phyloP scores from a whole-genome alignment of 2,113 vertebrate species.

The Columbina picui region DNA sequence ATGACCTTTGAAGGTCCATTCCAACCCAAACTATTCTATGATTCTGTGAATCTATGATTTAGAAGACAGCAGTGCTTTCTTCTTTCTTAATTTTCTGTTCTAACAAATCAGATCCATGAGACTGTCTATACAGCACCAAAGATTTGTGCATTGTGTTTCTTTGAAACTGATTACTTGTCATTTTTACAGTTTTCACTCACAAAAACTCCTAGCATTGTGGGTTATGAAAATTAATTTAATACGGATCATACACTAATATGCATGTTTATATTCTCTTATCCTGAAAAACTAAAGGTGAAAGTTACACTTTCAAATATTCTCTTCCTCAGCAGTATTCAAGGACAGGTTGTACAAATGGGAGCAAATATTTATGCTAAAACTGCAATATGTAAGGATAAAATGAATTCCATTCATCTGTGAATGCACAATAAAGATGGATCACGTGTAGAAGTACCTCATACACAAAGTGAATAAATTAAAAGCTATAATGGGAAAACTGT shows the following conservation, averaged over 20 bases:
- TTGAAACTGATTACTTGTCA: not conserved
- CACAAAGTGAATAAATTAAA: conserved; percentile 6
- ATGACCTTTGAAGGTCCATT: no score
- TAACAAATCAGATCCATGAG: not conserved
- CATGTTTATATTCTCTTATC: not conserved
- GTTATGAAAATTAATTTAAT: not conserved
- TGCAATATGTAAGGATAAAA: not conserved
- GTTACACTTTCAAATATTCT: not conserved
- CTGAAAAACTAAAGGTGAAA: not conserved
- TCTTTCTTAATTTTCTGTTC: not conserved
- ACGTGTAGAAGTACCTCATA: not conserved
- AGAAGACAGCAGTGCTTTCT: not conserved
- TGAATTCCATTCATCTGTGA: not conserved
- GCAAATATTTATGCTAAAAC: conserved; percentile 14
- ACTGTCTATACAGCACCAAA: not conserved
- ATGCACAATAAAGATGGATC: not conserved
- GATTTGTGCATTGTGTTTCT: not conserved
- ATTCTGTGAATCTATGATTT: not conserved
- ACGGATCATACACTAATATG: not conserved
- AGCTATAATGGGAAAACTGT: not conserved
- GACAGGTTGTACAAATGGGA: not conserved
- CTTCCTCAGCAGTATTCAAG: not conserved
- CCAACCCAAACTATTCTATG: no score
- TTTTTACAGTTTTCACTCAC: not conserved
- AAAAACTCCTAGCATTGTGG: not conserved